A percentile compares a stretch with the other conserved stretches of the same genome.
phyloP scores from a whole-genome alignment of 1,140 invertebrate genomes.

The Rhizoglyphus robini region DNA sequence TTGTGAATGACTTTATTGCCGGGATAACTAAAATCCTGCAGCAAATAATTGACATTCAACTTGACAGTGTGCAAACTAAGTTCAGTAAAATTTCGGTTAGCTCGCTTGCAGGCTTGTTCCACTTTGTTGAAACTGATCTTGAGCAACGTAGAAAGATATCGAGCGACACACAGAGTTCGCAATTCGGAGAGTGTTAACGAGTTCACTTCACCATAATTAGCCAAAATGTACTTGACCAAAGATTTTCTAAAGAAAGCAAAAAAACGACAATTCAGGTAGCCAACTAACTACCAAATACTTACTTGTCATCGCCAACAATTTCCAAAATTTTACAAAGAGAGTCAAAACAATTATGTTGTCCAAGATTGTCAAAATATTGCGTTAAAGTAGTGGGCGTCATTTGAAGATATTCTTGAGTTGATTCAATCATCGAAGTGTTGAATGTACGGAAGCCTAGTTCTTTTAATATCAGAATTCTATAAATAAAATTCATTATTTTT shows the following conservation, averaged over 20 bases:
- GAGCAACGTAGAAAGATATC: not conserved
- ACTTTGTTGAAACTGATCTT: not conserved
- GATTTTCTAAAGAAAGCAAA: not conserved
- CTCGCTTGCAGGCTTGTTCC: not conserved
- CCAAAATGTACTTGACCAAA: not conserved
- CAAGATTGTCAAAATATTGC: not conserved
- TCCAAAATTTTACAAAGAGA: not conserved
- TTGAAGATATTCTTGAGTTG: not conserved
- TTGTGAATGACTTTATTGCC: not conserved
- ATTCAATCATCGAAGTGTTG: not conserved
- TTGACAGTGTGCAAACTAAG: not conserved
- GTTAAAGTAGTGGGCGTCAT: not conserved
- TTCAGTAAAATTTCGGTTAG: not conserved
- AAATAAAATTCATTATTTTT: too few relatives aligned
- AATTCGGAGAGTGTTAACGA: not conserved
- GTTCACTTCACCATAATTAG: not conserved
- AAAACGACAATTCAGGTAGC: not conserved
- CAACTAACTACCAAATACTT: not conserved
- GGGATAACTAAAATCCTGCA: not conserved
- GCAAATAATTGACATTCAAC: constrained; percentile 6
- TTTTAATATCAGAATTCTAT: constrained; percentile 4
- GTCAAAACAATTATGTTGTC: constrained; percentile 5
- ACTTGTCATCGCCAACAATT: constrained; percentile 2
- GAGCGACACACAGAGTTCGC: not conserved
- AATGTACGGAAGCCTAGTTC: constrained; percentile 9